These are phyloP conservation scores for Cremastobaeus sp. DNA, from an alignment of 2,888 invertebrate species.

Conservation along the genomic window DNA sequence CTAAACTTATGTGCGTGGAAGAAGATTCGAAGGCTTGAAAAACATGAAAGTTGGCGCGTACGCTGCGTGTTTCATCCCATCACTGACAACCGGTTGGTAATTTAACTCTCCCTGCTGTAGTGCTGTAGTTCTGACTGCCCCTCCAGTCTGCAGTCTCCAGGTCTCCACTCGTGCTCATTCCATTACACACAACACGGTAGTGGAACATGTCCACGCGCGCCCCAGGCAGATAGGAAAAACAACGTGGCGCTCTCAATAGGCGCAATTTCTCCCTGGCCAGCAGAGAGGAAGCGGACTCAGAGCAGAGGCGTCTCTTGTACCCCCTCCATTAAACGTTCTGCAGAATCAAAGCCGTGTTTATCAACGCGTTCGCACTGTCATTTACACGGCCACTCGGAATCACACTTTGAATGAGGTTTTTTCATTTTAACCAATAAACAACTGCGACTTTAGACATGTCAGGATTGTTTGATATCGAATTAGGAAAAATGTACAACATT, in stretches of 20 bases:
- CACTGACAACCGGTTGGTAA: constrained; percentile 28
- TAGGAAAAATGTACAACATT: too few species aligned
- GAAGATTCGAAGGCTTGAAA: neutral
- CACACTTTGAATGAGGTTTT: too few species aligned
- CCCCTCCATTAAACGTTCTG: constrained; percentile 6
- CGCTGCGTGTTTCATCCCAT: constrained; percentile 29
- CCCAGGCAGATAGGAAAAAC: constrained; percentile 43
- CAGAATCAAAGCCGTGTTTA: constrained; percentile 22
- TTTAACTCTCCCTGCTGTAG: constrained; percentile 14
- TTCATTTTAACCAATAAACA: too few species aligned
- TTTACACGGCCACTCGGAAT: constrained; percentile 6
- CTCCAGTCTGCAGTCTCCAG: too few species aligned
- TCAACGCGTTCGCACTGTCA: constrained; percentile 19
- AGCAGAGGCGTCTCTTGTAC: too few species aligned
- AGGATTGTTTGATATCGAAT: too few species aligned
- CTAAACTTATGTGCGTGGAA: too few species aligned
- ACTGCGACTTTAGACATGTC: too few species aligned
- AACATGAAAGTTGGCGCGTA: constrained; percentile 26
- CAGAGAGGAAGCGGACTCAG: too few species aligned
- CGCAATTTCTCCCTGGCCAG: constrained; percentile 20
- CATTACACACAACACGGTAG: constrained; percentile 23
- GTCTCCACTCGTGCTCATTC: neutral
- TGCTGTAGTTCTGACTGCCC: too few species aligned
- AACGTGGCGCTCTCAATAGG: constrained; percentile 30
- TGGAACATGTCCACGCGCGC: constrained; percentile 37